Percentiles rank a stretch among this genome's conserved stretches.
Evolutionary conservation across 2,797 vertebrate genomes (phyloP).

Genomic region (Simalia tracyae): DNA sequence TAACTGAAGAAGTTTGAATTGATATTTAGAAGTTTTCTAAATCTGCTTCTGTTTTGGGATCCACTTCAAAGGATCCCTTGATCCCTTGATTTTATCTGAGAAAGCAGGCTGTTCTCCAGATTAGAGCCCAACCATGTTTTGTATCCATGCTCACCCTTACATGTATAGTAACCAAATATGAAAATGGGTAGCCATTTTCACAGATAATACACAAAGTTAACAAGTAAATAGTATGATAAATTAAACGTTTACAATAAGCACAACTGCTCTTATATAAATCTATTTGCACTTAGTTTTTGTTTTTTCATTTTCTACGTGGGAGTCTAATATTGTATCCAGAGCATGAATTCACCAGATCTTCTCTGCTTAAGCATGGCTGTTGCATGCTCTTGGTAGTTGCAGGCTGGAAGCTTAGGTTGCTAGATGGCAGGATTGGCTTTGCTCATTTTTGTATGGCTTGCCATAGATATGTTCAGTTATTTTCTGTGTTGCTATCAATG

Average conservation of each 20-base stretch:
- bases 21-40: background rate
- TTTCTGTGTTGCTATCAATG: background rate
- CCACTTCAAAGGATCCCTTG: background rate
- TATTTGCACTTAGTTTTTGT: background rate
- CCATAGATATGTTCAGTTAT: background rate
- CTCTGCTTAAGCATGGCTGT: background rate
- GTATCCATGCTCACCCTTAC: background rate
- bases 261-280: background rate
- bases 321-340: background rate
- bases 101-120: background rate
- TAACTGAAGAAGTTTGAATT: background rate
- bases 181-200: background rate
- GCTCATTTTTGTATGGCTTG: background rate
- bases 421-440: background rate
- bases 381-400: background rate
- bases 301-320: background rate
- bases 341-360: background rate
- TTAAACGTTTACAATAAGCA: background rate
- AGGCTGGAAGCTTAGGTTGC: background rate
- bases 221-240: background rate
- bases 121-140: background rate
- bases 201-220: background rate
- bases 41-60: background rate
- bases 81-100: background rate
- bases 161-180: background rate